Conservation (phyloP, 1,140 invertebrate species). For the Antheraea mylitta region DNA sequence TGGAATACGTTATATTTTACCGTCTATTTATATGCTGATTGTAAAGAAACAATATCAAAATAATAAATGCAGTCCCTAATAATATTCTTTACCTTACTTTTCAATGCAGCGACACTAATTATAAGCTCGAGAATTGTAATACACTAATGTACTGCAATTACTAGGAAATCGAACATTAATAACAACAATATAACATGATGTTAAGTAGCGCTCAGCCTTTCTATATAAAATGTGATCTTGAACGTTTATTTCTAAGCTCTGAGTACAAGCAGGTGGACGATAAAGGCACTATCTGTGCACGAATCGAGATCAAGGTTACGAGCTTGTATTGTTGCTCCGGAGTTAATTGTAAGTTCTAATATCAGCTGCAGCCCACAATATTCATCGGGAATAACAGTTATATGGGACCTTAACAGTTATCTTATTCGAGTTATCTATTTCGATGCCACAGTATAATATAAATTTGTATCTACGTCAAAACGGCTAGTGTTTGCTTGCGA, state of each 20-base stretch:
- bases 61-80: no score
- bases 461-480: constrained; percentile 9
- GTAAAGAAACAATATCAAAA: no score
- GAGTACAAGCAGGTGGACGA: constrained; percentile 44
- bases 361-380: constrained; percentile 19
- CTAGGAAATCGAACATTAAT: constrained; percentile 11
- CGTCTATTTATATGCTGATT: no score
- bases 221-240: constrained; percentile 20
- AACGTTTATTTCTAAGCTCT: constrained; percentile 29
- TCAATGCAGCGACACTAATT: constrained; percentile 18
- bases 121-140: constrained; percentile 1
- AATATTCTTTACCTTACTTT: background rate
- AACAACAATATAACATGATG: constrained; percentile 1
- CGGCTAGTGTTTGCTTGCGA: constrained; percentile 20
- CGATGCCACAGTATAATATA: constrained; percentile 32
- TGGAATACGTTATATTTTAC: no score
- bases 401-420: background rate
- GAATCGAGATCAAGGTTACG: constrained; percentile 62
- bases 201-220: constrained; percentile 16
- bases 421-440: constrained; percentile 20
- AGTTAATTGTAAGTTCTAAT: constrained; percentile 50
- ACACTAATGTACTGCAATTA: constrained; percentile 12
- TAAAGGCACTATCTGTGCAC: constrained; percentile 28
- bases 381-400: background rate
- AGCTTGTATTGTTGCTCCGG: constrained; percentile 47